Evolutionary conservation across 2,113 vertebrate genomes (phyloP).

Genomic region (Promerops cafer): DNA sequence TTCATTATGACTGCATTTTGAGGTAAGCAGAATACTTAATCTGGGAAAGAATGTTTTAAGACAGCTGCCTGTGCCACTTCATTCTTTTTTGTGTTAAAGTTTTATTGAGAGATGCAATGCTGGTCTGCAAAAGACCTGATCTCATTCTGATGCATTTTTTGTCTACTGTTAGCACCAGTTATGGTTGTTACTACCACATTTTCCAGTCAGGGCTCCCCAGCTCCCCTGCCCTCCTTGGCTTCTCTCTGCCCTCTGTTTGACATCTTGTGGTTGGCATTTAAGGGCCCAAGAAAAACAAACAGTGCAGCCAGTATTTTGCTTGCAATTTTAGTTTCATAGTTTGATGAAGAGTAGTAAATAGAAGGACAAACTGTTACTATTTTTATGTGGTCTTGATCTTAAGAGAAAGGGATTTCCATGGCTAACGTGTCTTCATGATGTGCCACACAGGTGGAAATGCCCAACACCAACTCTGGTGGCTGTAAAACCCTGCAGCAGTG

Average conservation of each 20-base stretch:
- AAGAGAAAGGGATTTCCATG: neutral
- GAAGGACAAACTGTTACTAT: neutral
- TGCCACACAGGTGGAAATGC: neutral
- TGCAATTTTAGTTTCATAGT: neutral
- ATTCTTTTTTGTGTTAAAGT: neutral
- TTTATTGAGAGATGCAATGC: neutral
- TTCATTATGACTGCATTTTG: neutral
- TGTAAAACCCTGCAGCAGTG: neutral
- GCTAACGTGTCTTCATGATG: accelerated
- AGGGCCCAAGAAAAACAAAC: neutral
- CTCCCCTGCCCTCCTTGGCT: neutral
- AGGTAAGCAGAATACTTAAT: neutral
- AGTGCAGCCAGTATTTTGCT: neutral
- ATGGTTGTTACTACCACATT: neutral
- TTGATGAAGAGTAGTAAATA: neutral
- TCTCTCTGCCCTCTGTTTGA: neutral
- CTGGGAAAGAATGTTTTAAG: neutral
- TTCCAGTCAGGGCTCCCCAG: neutral
- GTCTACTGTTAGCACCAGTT: neutral
- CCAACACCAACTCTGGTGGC: neutral
- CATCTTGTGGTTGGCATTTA: neutral
- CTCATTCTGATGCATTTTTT: neutral
- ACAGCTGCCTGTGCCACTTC: neutral
- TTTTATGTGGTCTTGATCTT: neutral
- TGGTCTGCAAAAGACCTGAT: neutral